Conservation (phyloP, 1,140 invertebrate genomes). For the Chrysoperla carnea region DNA sequence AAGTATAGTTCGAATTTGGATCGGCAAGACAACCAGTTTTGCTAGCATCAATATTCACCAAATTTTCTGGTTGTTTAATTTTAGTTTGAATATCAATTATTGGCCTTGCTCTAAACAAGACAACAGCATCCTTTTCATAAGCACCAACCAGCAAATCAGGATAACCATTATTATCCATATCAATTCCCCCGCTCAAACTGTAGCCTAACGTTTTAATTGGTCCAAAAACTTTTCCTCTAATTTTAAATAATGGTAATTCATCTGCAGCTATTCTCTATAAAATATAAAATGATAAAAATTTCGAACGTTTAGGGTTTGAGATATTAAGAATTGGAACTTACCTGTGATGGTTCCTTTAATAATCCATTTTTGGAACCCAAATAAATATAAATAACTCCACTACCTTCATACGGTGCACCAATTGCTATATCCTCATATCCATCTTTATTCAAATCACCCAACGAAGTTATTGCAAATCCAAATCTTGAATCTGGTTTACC, state of each 20-base stretch:
- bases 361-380: slow-evolving; percentile 61
- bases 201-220: slow-evolving; percentile 65
- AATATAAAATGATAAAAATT: too few species aligned
- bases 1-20: slow-evolving; percentile 47
- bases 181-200: slow-evolving; percentile 72
- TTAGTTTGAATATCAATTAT: slow-evolving; percentile 71
- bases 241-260: slow-evolving; percentile 21
- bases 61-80: slow-evolving; percentile 26
- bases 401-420: slow-evolving; percentile 78
- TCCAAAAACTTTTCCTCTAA: slow-evolving; percentile 5
- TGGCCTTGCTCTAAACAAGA: slow-evolving; percentile 58
- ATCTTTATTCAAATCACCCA: slow-evolving; percentile 86
- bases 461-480: slow-evolving; percentile 66
- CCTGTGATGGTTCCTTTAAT: slow-evolving; percentile 54
- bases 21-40: slow-evolving; percentile 49
- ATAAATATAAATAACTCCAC: slow-evolving; percentile 74
- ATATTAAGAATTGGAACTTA: too few species aligned
- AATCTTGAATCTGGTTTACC: slow-evolving; percentile 65
- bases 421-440: slow-evolving; percentile 77
- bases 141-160: slow-evolving; percentile 81
- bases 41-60: slow-evolving; percentile 65
- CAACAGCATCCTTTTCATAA: slow-evolving; percentile 59
- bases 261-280: slow-evolving; percentile 33
- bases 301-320: too few species aligned
- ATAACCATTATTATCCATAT: slow-evolving; percentile 83